Evolutionary conservation across 1,140 invertebrate species (phyloP).

Genomic region (Aphaenogaster floridana): DNA sequence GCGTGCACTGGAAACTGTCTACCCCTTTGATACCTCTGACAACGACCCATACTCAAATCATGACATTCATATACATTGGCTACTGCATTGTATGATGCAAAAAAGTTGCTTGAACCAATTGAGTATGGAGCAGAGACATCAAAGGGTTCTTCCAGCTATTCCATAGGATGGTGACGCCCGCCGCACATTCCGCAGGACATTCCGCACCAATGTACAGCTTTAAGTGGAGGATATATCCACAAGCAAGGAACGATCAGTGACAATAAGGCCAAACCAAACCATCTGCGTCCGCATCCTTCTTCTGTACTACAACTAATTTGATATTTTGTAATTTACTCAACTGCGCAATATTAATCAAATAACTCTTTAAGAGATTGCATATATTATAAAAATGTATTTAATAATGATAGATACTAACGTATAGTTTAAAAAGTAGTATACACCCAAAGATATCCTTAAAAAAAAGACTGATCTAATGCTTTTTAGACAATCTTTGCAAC

Average conservation of each 20-base stretch:
- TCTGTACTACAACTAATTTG: slow-evolving; percentile 86
- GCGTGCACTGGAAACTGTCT: slow-evolving; percentile 85
- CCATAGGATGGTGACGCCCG: slow-evolving; percentile 92
- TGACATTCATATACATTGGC: slow-evolving; percentile 85
- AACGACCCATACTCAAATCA: slow-evolving; percentile 82
- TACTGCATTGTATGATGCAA: slow-evolving; percentile 72
- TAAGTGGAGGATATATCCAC: slow-evolving; percentile 96
- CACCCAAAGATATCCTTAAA: not conserved
- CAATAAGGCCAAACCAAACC: slow-evolving; percentile 94
- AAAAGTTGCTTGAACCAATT: slow-evolving; percentile 73
- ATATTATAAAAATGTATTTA: slow-evolving; percentile 9
- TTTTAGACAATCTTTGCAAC: not conserved
- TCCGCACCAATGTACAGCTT: slow-evolving; percentile 94
- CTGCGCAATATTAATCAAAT: not conserved
- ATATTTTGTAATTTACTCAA: slow-evolving; percentile 43
- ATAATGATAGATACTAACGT: slow-evolving; percentile 7
- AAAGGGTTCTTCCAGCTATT: slow-evolving; percentile 86
- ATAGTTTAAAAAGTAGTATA: not conserved
- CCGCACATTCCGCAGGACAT: slow-evolving; percentile 93
- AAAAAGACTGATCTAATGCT: not conserved
- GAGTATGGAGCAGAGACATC: slow-evolving; percentile 84
- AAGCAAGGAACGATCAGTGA: slow-evolving; percentile 96
- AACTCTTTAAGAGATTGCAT: slow-evolving; percentile 11
- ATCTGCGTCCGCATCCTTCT: slow-evolving; percentile 89
- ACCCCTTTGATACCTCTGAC: slow-evolving; percentile 86